phyloP scores from a whole-genome alignment of 1,140 invertebrate genomes.

The Branchinecta lindahli region DNA sequence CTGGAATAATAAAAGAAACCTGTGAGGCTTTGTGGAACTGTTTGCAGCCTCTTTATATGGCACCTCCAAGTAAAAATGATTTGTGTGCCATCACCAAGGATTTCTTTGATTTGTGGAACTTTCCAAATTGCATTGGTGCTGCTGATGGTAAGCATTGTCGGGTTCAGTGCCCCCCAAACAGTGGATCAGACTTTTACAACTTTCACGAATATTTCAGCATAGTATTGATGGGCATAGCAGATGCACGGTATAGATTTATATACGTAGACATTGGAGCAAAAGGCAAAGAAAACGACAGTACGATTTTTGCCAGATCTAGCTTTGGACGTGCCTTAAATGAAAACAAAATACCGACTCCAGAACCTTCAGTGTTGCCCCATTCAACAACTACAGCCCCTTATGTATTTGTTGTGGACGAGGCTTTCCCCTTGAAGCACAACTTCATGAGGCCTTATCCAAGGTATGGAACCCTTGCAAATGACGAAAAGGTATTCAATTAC shows the following conservation, averaged over 20 bases:
- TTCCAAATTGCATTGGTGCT: slow-evolving; percentile 25
- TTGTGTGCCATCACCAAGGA: slow-evolving; percentile 22
- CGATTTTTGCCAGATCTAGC: slow-evolving; percentile 4
- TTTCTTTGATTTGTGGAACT: slow-evolving; percentile 22
- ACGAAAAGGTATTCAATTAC: too few species aligned
- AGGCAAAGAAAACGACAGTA: slow-evolving; percentile 28
- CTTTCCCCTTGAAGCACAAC: slow-evolving; percentile 33
- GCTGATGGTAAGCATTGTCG: slow-evolving; percentile 24
- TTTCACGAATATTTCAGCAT: slow-evolving; percentile 22
- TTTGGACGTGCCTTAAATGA: slow-evolving; percentile 11
- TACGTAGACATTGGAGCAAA: slow-evolving; percentile 25
- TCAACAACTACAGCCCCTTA: slow-evolving; percentile 25
- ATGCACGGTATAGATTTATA: slow-evolving; percentile 23
- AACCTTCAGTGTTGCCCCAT: slow-evolving; percentile 22
- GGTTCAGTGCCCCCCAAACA: slow-evolving; percentile 16
- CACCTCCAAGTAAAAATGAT: slow-evolving; percentile 18
- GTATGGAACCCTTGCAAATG: too few species aligned
- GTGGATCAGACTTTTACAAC: slow-evolving; percentile 22
- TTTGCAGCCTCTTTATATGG: slow-evolving; percentile 22
- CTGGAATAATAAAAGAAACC: slow-evolving; percentile 7
- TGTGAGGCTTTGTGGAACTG: background rate
- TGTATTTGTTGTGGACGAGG: slow-evolving; percentile 35
- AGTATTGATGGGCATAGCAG: slow-evolving; percentile 20
- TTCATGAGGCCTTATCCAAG: slow-evolving; percentile 33
- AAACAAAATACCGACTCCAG: background rate